Conservation (phyloP, 2,888 invertebrate species). For the Poecilus cupreus region DNA sequence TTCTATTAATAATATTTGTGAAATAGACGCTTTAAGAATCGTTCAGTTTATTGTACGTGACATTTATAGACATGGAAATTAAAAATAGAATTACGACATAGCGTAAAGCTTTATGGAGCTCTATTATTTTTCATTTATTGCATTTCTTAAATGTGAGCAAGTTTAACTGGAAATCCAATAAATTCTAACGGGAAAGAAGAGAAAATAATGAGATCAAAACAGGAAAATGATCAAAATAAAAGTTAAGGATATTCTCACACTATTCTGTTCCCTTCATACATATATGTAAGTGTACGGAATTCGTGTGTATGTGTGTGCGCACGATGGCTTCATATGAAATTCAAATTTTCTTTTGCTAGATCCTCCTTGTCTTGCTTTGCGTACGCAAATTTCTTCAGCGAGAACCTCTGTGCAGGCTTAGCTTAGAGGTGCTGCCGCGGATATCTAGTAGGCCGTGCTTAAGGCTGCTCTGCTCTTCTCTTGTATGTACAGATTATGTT, state of each 20-base stretch:
- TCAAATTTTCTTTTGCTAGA: slow-evolving; percentile 57
- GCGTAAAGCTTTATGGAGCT: not conserved
- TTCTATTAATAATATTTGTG: not conserved
- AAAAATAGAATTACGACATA: slow-evolving; percentile 7
- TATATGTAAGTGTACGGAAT: slow-evolving; percentile 24
- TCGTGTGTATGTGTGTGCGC: slow-evolving; percentile 1
- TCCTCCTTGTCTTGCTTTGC: slow-evolving; percentile 42
- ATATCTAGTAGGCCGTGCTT: not conserved
- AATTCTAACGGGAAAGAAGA: not conserved
- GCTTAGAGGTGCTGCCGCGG: not conserved
- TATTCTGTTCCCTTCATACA: not conserved
- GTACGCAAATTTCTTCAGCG: slow-evolving; percentile 48
- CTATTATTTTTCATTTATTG: not conserved
- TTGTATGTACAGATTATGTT: slow-evolving; percentile 14
- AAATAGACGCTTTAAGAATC: not conserved
- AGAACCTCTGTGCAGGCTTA: slow-evolving; percentile 31
- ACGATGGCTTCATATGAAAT: slow-evolving; percentile 54
- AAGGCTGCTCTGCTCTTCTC: not conserved
- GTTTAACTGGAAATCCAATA: not conserved
- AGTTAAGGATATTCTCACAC: not conserved
- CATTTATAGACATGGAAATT: not conserved
- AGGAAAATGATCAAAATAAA: slow-evolving; percentile 9
- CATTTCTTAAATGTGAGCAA: not conserved
- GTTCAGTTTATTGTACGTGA: not conserved
- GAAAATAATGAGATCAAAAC: slow-evolving; percentile 25